phyloP scores from a whole-genome alignment of 2,888 invertebrate genomes.

The Mechanitis messenoides region DNA sequence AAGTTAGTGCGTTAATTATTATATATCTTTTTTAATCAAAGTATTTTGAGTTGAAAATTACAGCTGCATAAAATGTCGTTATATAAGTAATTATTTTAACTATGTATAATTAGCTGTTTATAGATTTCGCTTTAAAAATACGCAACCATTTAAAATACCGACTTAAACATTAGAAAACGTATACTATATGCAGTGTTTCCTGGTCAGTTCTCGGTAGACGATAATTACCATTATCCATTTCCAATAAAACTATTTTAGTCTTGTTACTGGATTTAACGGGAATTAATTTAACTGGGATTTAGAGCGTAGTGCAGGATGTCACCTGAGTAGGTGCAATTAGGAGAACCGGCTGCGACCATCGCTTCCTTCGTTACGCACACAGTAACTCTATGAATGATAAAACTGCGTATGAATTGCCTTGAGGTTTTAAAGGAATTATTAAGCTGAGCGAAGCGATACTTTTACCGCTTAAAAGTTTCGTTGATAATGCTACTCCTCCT shows the following conservation, averaged over 20 bases:
- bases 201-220: slow-evolving; percentile 13
- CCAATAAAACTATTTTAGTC: slow-evolving; percentile 24
- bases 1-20: too few relatives aligned
- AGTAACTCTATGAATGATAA: slow-evolving; percentile 30
- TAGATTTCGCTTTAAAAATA: too few relatives aligned
- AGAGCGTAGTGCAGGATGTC: slow-evolving; percentile 32
- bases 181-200: neutral
- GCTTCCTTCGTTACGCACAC: slow-evolving; percentile 30
- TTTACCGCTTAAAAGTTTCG: too few relatives aligned
- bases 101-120: too few relatives aligned
- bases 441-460: too few relatives aligned
- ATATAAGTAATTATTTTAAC: too few relatives aligned
- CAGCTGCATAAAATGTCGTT: too few relatives aligned
- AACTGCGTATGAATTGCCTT: neutral
- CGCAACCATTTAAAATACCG: neutral
- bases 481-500: too few relatives aligned
- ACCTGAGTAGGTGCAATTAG: slow-evolving; percentile 37
- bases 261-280: slow-evolving; percentile 24
- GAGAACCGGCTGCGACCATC: slow-evolving; percentile 33
- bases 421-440: too few relatives aligned
- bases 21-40: too few relatives aligned
- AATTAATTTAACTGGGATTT: slow-evolving; percentile 26
- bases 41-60: too few relatives aligned
- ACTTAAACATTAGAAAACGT: neutral
- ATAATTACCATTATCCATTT: slow-evolving; percentile 22